A percentile compares a stretch with the other conserved stretches of the same genome.
Conservation (phyloP, 1,140 invertebrate genomes). For the Ips nitidus region DNA sequence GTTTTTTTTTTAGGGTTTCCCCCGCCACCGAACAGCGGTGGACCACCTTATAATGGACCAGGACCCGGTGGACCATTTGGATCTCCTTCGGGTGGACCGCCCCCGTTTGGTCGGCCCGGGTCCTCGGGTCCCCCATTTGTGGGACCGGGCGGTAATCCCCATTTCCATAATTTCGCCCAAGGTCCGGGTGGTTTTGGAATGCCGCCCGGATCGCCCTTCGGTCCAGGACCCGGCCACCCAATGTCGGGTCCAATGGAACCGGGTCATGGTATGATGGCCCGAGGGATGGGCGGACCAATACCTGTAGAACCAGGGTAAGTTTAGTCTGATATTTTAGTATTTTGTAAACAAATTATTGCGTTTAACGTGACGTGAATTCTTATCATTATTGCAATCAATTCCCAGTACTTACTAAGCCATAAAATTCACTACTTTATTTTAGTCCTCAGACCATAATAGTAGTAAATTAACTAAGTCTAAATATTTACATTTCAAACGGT, state of each 20-base stretch:
- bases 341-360: not conserved
- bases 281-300: constrained; percentile 64
- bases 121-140: constrained; percentile 70
- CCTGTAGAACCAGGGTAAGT: constrained; percentile 75
- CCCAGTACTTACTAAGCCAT: no score
- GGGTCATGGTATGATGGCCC: constrained; percentile 61
- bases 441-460: no score
- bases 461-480: no score
- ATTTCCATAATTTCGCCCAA: constrained; percentile 64
- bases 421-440: no score
- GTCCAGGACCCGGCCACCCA: constrained; percentile 62
- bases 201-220: constrained; percentile 70
- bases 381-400: no score
- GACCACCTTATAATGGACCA: constrained; percentile 66
- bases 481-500: no score
- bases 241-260: constrained; percentile 64
- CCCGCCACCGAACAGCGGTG: constrained; percentile 62
- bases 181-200: constrained; percentile 66
- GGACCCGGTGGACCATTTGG: constrained; percentile 60
- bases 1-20: constrained; percentile 57
- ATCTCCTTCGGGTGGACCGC: constrained; percentile 64
- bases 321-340: constrained; percentile 5
- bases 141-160: constrained; percentile 62
- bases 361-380: no score
- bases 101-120: constrained; percentile 65